A percentile compares a stretch with the other conserved stretches of the same genome.
These are phyloP conservation scores for Corythornis madagascariensis DNA, from an alignment of 2,113 vertebrate species.

Conservation along the genomic window DNA sequence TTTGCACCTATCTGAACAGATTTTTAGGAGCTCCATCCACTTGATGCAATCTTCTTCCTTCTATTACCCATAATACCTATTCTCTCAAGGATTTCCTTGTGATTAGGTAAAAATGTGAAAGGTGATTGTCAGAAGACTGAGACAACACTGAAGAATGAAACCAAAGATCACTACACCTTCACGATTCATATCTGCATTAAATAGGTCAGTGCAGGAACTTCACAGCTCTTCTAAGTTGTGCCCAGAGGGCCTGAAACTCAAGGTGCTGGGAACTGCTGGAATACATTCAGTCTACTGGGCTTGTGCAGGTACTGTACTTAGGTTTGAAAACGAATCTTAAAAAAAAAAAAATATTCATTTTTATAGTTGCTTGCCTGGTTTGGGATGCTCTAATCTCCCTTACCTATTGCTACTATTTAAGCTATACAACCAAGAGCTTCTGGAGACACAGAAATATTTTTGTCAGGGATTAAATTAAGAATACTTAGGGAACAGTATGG, in stretches of 20 bases:
- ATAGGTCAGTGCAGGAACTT: background rate
- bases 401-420: background rate
- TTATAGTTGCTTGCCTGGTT: background rate
- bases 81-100: background rate
- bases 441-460: background rate
- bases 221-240: background rate
- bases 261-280: background rate
- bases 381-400: background rate
- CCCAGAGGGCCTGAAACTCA: background rate
- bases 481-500: background rate
- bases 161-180: background rate
- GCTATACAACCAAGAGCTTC: background rate
- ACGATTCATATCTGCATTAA: background rate
- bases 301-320: background rate
- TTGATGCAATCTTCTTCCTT: background rate
- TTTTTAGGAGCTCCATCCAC: background rate
- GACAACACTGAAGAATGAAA: background rate
- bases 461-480: background rate
- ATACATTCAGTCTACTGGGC: background rate
- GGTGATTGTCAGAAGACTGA: background rate
- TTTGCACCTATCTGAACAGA: background rate
- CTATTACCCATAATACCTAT: background rate
- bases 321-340: background rate
- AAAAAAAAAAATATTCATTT: background rate
- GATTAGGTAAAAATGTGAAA: background rate